A percentile compares a stretch with the other conserved stretches of the same genome.
These are phyloP conservation scores for Apodemus speciosus DNA, from an alignment of 2,113 vertebrate species.

Conservation along the genomic window DNA sequence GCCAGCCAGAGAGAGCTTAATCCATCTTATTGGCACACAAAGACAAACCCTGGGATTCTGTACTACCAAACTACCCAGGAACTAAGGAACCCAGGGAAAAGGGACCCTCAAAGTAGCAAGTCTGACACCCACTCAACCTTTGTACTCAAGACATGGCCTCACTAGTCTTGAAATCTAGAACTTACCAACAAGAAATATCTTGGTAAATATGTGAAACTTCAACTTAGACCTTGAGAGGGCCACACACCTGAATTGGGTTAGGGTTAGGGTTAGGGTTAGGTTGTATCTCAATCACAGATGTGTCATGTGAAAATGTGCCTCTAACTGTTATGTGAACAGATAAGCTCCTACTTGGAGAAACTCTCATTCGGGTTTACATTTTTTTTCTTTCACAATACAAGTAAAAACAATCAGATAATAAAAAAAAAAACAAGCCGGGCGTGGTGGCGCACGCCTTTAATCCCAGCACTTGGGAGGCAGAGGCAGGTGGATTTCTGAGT, in stretches of 20 bases:
- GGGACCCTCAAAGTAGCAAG: not conserved
- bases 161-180: constrained; percentile 21
- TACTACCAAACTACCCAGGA: not conserved
- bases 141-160: not conserved
- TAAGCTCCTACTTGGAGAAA: constrained; percentile 20
- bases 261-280: too few species aligned
- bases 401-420: constrained; percentile 47
- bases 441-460: too few species aligned
- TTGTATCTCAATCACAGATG: not conserved
- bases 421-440: constrained; percentile 34
- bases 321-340: constrained; percentile 1
- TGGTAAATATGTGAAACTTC: constrained; percentile 25
- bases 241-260: not conserved
- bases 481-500: too few species aligned
- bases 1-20: not conserved
- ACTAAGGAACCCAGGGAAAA: not conserved
- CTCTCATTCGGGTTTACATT: not conserved
- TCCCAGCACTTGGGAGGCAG: too few species aligned
- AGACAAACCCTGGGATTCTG: constrained; percentile 25
- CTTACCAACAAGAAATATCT: not conserved
- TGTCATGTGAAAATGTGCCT: constrained; percentile 21
- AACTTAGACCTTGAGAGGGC: not conserved
- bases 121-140: not conserved
- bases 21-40: not conserved
- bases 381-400: constrained; percentile 34